Conservation (phyloP, 2,797 vertebrate genomes). For the Hapalemur alaotrensis region DNA sequence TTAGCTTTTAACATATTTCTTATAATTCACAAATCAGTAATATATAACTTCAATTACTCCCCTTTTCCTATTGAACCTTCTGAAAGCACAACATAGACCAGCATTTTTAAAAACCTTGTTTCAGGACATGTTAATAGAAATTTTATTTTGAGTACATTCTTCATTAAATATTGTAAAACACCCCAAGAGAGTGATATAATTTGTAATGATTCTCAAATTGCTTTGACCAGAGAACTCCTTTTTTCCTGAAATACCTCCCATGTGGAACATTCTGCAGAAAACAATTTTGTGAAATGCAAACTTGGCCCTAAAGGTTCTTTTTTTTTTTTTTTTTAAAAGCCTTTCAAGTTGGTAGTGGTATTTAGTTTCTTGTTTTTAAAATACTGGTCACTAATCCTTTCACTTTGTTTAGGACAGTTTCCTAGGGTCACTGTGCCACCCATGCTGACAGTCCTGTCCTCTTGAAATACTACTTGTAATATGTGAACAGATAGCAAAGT, state of each 20-base stretch:
- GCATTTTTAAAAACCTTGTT: not conserved
- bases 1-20: conserved; percentile 19
- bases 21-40: not conserved
- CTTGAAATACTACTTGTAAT: not conserved
- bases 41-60: conserved; percentile 28
- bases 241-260: not conserved
- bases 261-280: not conserved
- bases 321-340: not conserved
- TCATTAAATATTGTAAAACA: conserved; percentile 9
- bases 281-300: not conserved
- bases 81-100: conserved; percentile 5
- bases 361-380: not conserved
- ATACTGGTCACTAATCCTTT: not conserved
- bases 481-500: not conserved
- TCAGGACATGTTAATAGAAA: conserved; percentile 32
- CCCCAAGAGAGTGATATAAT: not conserved
- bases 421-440: not conserved
- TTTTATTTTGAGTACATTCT: conserved; percentile 42
- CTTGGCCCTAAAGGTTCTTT: not conserved
- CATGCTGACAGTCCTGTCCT: not conserved
- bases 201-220: not conserved
- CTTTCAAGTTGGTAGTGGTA: not conserved
- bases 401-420: not conserved
- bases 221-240: not conserved
- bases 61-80: not conserved